Percentiles rank a stretch among this genome's conserved stretches.
These are phyloP conservation scores for Pararge aegeria DNA, from an alignment of 1,140 invertebrate species.

Conservation along the genomic window DNA sequence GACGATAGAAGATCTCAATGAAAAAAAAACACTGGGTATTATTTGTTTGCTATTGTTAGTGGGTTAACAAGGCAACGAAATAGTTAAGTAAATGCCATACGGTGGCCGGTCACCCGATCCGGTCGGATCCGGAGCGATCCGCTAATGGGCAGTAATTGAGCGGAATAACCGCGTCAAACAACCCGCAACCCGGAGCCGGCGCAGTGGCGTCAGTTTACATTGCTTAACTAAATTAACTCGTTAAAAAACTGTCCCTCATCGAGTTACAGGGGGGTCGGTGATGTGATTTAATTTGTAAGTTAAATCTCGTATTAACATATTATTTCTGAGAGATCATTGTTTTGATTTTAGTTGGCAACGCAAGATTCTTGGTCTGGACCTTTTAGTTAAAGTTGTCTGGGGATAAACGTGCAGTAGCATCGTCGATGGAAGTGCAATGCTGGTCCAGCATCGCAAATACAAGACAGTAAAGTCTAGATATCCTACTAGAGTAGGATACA, in stretches of 20 bases:
- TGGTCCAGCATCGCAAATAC: too few relatives aligned
- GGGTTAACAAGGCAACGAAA: too few relatives aligned
- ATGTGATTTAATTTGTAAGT: conserved; percentile 10
- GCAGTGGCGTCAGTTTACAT: conserved; percentile 26
- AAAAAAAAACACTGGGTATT: too few relatives aligned
- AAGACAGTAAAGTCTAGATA: too few relatives aligned
- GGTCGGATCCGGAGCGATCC: conserved; percentile 33
- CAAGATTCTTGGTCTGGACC: too few relatives aligned
- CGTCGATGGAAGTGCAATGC: too few relatives aligned
- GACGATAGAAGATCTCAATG: too few relatives aligned
- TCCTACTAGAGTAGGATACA: too few relatives aligned
- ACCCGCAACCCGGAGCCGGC: conserved; percentile 25
- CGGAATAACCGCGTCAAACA: conserved; percentile 43
- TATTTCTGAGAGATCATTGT: neutral
- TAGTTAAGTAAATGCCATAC: conserved; percentile 5
- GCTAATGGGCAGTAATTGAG: conserved; percentile 45
- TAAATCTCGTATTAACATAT: conserved; percentile 1
- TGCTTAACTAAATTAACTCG: conserved; percentile 30
- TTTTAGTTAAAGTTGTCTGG: too few relatives aligned
- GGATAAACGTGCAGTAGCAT: too few relatives aligned
- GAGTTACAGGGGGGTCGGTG: conserved; percentile 2
- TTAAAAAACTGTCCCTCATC: conserved; percentile 14
- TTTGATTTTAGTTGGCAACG: neutral
- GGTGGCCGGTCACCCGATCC: conserved; percentile 33
- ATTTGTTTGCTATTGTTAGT: too few relatives aligned